Conservation (phyloP, 1,140 invertebrate genomes). For the Gonioctena quinquepunctata region DNA sequence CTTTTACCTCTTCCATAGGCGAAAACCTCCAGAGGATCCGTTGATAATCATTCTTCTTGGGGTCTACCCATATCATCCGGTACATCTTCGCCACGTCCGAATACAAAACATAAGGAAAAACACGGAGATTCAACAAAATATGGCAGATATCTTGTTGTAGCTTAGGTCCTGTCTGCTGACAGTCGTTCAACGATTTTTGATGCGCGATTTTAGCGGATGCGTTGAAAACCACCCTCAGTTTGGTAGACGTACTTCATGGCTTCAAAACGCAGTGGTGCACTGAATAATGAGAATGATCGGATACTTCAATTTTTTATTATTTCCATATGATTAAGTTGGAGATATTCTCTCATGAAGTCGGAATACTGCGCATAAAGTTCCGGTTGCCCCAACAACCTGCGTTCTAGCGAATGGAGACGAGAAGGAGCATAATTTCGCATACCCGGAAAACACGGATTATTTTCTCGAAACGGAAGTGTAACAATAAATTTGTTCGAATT, state of each 20-base stretch:
- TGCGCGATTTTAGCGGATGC: neutral
- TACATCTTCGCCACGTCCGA: slow-evolving; percentile 45
- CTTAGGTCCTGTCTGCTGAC: slow-evolving; percentile 41
- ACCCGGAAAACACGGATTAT: neutral
- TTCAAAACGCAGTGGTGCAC: slow-evolving; percentile 40
- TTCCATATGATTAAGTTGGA: neutral
- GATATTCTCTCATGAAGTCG: neutral
- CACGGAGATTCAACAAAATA: slow-evolving; percentile 51
- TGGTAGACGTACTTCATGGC: slow-evolving; percentile 45
- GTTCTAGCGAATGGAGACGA: neutral
- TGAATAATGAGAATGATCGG: neutral
- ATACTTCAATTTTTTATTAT: neutral
- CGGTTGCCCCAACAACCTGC: neutral
- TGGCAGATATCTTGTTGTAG: slow-evolving; percentile 15
- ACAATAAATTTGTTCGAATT: slow-evolving; percentile 7
- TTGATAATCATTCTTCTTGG: neutral
- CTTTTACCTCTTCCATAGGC: neutral
- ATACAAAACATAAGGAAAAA: slow-evolving; percentile 41
- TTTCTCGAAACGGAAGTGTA: slow-evolving; percentile 5
- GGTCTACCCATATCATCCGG: neutral
- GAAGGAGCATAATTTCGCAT: neutral
- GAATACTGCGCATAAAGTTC: neutral
- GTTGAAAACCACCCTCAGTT: too few species aligned
- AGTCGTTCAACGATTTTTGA: slow-evolving; percentile 29
- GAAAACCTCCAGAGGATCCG: neutral